Base-by-base conservation (phyloP, 2,888 invertebrate species). In the Aleiodes testaceus region DNA sequence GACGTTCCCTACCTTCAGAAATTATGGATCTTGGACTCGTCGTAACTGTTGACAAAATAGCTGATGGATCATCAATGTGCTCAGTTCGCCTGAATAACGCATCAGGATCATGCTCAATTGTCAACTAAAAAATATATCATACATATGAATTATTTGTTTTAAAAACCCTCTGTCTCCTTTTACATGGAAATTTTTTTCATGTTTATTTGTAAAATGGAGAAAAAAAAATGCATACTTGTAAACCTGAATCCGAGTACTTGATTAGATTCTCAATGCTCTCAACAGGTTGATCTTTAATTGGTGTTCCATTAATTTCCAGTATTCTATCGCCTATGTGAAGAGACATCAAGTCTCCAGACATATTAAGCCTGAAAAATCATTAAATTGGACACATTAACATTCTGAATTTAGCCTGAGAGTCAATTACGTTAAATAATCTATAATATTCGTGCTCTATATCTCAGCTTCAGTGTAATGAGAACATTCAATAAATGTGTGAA, bases 281-380 rank as follows among this genome's bases (percentile, higher is more conserved):
- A 61, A 95, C 89, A 0, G 95, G 93, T 66, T 93, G 92, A 82
- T 94, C 94, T 82, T 92, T 92, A 0, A 97, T 94, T 0, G 96
- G 95, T 0, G 95, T 92, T 2, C 97, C 97, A 89, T 97, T 97
- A 63, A 97, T 95, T 90, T 97, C 97, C 75, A 97, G 89, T 77
- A 98, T 96, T 81, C 93, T 91, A 88, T 97, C 97, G n/a, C 97
- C 97, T 79, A 97, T 93, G 86, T 95, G 96, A 68, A 97, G 89
- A 7, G 95, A 93, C 90, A 95, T 93, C 70, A 95, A 89, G 77
- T 95, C 95, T 80, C 93, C 93, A 79, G 93, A 93, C 71, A 94
- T 92, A 82, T 95, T 95, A 81, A 96, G 91, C 87, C 96, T 96
- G 88, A 44, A 88, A 85, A 68, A 72, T 59, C 52, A 47, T 30